Percentiles rank a stretch among this genome's conserved stretches.
Evolutionary conservation across 2,797 vertebrate genomes (phyloP).

Genomic region (Champsocephalus esox): DNA sequence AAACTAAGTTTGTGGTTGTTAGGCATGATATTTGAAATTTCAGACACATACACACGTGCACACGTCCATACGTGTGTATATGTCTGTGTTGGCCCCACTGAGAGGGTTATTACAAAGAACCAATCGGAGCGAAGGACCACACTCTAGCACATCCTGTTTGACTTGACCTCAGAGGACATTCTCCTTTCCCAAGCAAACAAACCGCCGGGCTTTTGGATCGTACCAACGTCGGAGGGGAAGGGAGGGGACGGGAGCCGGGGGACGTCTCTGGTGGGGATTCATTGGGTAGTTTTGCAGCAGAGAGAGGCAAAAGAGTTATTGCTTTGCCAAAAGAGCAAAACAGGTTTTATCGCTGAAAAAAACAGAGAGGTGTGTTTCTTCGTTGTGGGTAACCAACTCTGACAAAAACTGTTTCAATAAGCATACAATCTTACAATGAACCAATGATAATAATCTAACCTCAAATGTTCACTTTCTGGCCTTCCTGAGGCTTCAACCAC

Average conservation of each 20-base stretch:
- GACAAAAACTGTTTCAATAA: not conserved
- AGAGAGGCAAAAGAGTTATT: constrained; percentile 26
- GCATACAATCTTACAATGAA: not conserved
- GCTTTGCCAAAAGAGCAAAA: constrained; percentile 41
- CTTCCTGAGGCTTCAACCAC: not conserved
- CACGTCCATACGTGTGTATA: constrained; percentile 24
- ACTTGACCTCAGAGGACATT: constrained; percentile 85
- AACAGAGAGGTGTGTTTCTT: constrained; percentile 26
- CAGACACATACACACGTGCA: constrained; percentile 9
- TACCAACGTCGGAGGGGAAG: constrained; percentile 81
- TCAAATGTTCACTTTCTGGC: not conserved
- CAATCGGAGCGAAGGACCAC: constrained; percentile 76
- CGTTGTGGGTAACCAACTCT: constrained; percentile 3
- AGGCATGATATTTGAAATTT: constrained; percentile 51
- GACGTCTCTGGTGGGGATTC: constrained; percentile 71
- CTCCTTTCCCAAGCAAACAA: constrained; percentile 86
- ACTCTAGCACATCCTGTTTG: constrained; percentile 84
- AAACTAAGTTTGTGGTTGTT: constrained; percentile 60
- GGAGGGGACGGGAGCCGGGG: constrained; percentile 72
- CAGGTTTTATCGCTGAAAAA: constrained; percentile 33
- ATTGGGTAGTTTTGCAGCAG: constrained; percentile 52
- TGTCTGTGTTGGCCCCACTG: constrained; percentile 59
- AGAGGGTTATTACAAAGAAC: constrained; percentile 75
- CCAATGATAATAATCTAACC: not conserved
- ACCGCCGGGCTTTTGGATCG: constrained; percentile 76